Base-by-base conservation (phyloP, 2,888 invertebrate genomes). In the Zygaena filipendulae region DNA sequence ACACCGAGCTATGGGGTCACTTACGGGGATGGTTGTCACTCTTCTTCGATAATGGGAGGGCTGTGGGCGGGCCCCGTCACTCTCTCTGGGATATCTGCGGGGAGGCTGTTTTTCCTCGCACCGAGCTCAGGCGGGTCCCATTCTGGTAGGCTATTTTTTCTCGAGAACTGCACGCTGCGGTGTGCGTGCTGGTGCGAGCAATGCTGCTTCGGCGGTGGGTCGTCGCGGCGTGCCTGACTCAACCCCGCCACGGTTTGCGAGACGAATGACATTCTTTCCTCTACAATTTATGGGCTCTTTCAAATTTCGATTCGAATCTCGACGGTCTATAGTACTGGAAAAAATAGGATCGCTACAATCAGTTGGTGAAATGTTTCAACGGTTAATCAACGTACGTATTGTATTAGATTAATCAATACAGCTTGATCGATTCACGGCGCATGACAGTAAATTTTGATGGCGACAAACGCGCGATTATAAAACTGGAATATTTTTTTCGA, bases 191-290 rank as follows among this genome's bases (percentile, higher is more conserved):
- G 74, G 42, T 79, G 77, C 2, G 77, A 71, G 60, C 79, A 79
- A 56, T 79, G 79, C 43, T 79, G 79, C 18, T 71, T 51, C 1
- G 74, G 72, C 3, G 71, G 64, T 1, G 58, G 57, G 18, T 77
- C 74, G 30, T 72, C 69, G n/a, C 72, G 68, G 2, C 71, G 54
- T 19, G 67, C 49, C 44, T 77, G 74, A 45, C 75, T 77, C 54
- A 82, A 59, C 22, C 80, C 81, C 12, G 82, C 82, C 33, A 81
- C 82, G 21, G 82, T 82, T 72, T 82, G 82, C 20, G 82, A 82
- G 42, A 82, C 77, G 63, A 82, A 82, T 40, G 82, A 81, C 82
- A 82, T 82, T 48, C 43, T 49, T 42, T 35, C 32, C n/a, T n/a
- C n/a, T n/a, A n/a, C n/a, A n/a, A n/a, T n/a, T n/a, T n/a, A n/a